Conservation (phyloP, 2,888 invertebrate genomes). For the Horisme vitalbata region DNA sequence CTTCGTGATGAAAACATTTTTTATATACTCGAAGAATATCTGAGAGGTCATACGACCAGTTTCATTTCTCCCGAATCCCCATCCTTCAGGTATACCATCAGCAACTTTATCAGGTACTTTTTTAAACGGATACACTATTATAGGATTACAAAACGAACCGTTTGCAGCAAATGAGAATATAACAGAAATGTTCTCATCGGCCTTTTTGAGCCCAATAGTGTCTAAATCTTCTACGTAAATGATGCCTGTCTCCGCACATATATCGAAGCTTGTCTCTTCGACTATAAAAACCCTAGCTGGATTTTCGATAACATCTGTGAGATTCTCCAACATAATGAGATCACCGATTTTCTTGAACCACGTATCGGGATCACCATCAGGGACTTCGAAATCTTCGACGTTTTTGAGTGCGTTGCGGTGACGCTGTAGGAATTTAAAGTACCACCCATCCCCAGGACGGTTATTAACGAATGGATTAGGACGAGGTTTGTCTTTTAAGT, state of each 20-base stretch:
- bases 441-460: slow-evolving; percentile 13
- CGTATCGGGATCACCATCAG: background rate
- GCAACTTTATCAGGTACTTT: slow-evolving; percentile 10
- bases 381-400: background rate
- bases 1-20: slow-evolving; percentile 8
- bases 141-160: slow-evolving; percentile 10
- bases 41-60: slow-evolving; percentile 14
- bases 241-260: slow-evolving; percentile 1
- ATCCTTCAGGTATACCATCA: slow-evolving; percentile 11
- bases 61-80: slow-evolving; percentile 14
- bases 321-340: slow-evolving; percentile 1
- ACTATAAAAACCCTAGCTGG: slow-evolving; percentile 11
- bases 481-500: background rate
- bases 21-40: slow-evolving; percentile 13
- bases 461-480: slow-evolving; percentile 2
- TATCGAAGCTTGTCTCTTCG: slow-evolving; percentile 11
- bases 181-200: slow-evolving; percentile 5
- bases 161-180: slow-evolving; percentile 11
- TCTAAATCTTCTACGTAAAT: background rate
- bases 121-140: slow-evolving; percentile 13
- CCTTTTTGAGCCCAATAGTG: background rate
- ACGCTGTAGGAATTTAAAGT: slow-evolving; percentile 10
- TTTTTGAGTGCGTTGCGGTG: slow-evolving; percentile 2
- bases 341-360: slow-evolving; percentile 14
- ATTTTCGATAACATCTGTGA: slow-evolving; percentile 9